Conservation (phyloP, 2,113 vertebrate species). For the Malurus melanocephalus region DNA sequence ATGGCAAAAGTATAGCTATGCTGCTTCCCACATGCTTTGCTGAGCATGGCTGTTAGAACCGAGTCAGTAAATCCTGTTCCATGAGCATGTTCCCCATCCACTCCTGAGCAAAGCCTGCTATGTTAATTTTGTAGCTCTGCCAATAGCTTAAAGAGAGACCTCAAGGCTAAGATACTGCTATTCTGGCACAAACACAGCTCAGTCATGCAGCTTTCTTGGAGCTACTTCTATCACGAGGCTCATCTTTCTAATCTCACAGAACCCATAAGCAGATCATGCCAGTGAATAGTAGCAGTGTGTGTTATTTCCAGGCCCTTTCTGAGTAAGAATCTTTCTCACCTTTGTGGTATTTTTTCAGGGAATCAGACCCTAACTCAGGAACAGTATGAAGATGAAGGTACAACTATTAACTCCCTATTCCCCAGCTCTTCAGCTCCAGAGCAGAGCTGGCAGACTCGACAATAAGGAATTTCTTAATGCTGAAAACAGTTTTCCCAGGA, state of each 20-base stretch:
- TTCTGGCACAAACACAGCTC: conserved; percentile 16
- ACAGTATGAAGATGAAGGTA: background rate
- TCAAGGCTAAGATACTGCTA: background rate
- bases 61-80: background rate
- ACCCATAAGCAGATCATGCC: background rate
- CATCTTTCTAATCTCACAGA: conserved; percentile 16
- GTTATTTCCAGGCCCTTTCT: background rate
- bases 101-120: background rate
- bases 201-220: background rate
- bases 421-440: background rate
- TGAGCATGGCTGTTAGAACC: background rate
- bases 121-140: background rate
- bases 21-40: background rate
- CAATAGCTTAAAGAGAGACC: background rate
- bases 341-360: background rate
- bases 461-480: background rate
- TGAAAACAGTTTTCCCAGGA: background rate
- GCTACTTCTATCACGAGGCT: background rate
- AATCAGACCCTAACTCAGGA: background rate
- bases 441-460: background rate
- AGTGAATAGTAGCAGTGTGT: background rate
- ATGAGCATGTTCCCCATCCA: background rate
- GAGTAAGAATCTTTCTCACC: background rate
- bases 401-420: background rate
- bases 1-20: background rate